Conservation (phyloP, 92 coral and sea anemone genomes). For the Isaurus tuberculatus region DNA sequence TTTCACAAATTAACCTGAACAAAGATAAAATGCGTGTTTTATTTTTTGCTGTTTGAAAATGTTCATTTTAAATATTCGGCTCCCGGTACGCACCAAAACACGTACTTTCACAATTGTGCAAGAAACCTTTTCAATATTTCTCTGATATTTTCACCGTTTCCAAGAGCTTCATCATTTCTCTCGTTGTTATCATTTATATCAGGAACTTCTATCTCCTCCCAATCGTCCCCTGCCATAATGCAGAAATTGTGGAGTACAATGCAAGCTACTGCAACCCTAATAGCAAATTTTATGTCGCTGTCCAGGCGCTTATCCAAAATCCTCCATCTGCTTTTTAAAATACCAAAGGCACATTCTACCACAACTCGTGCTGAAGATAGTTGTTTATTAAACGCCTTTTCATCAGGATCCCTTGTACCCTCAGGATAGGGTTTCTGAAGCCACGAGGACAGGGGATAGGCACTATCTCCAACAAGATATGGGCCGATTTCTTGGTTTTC, state of each 20-base stretch:
- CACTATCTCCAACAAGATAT: too few relatives aligned
- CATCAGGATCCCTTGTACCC: too few relatives aligned
- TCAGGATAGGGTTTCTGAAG: too few relatives aligned
- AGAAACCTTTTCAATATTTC: background rate
- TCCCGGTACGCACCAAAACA: constrained; percentile 3
- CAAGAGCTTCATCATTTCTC: background rate
- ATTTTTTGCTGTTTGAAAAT: background rate
- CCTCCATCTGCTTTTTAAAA: too few relatives aligned
- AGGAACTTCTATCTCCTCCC: constrained; percentile 47
- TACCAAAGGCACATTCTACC: too few relatives aligned
- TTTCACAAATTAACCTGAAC: constrained; percentile 12
- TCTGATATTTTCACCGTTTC: constrained; percentile 3
- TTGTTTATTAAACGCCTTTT: background rate
- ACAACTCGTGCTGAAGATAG: too few relatives aligned
- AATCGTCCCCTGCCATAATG: background rate
- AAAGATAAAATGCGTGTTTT: background rate
- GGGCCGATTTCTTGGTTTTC: constrained; percentile 31
- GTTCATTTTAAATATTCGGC: constrained; percentile 4
- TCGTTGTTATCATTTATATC: constrained; percentile 17
- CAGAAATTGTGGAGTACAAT: background rate
- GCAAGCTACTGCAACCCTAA: too few relatives aligned
- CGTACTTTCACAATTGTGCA: constrained; percentile 14
- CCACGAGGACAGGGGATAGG: too few relatives aligned
- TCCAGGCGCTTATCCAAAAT: background rate
- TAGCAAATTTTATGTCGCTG: too few relatives aligned